Base-by-base conservation (phyloP, 2,113 vertebrate species). In the Aix galericulata region DNA sequence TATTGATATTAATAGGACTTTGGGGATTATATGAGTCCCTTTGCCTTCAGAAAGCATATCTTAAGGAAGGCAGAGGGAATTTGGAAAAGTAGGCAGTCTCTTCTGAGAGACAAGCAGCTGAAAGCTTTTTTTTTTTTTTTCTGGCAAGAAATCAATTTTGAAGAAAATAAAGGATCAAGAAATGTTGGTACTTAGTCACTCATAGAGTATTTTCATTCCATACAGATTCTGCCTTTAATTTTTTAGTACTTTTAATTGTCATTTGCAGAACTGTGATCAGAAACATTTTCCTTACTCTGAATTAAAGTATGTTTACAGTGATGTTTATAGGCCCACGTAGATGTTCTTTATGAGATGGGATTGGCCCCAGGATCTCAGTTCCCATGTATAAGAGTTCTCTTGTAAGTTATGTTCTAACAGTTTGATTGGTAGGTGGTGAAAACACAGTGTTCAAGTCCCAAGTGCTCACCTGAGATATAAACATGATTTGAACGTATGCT, bases 1-100 rank as follows among this genome's bases (percentile, higher is more conserved):
- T 68, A 69, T 76, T 93, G 75, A 14, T 82, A 72, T 26, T 91
- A 79, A 46, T 88, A 78, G 82, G 73, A 71, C 74, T 89, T 91
- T 22, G 52, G 72, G 79, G 85, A 71, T 73, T 94, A n/a, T n/a
- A 44, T 29, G 74, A 52, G 56, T 71, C 63, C 68, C 34, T 89
- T 4, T 63, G 23, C 55, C 18, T 95, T 82, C 93, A 75, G 40
- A 91, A 40, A 68, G 26, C 44, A 1, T 46, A 29, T 79, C 31
- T 82, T 78, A 73, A 67, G 40, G 62, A 67, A 86, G 58, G 83
- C 32, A 80, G 86, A 60, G 66, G 88, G 85, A 67, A 74, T 72
- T 82, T 53, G 86, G 27, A 2, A 13, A 95, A 72, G 38, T 64
- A 84, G 38, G 62, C 62, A 89, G 66, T 27, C 26, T 79, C 34